A percentile compares a stretch with the other conserved stretches of the same genome.
Conservation (phyloP, 2,888 invertebrate species). For the Theretra japonica region DNA sequence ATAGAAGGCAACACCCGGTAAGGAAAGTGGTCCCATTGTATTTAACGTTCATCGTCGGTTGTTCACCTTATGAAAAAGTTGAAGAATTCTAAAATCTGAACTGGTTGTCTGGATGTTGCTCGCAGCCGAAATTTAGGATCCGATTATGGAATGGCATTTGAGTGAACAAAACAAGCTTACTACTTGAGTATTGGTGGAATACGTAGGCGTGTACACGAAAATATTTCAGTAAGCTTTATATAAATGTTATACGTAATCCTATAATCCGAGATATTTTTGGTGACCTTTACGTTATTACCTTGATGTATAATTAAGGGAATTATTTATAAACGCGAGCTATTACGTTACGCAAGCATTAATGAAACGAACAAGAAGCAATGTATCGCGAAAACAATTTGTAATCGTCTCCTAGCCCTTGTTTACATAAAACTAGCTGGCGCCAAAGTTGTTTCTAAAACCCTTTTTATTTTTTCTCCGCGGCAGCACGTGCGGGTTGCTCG, state of each 20-base stretch:
- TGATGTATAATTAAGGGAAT: background rate
- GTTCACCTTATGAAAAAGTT: slow-evolving; percentile 74
- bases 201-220: background rate
- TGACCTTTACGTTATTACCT: background rate
- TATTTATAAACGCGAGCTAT: background rate
- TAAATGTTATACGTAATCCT: background rate
- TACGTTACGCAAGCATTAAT: background rate
- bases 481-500: slow-evolving; percentile 39
- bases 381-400: background rate
- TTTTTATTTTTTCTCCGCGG: slow-evolving; percentile 28
- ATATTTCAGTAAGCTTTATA: background rate
- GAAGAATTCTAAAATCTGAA: slow-evolving; percentile 55
- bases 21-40: slow-evolving; percentile 80
- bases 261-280: background rate
- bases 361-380: background rate
- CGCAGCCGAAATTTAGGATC: background rate
- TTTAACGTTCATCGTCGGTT: slow-evolving; percentile 54
- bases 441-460: slow-evolving; percentile 10
- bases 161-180: background rate
- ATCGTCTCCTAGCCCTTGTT: background rate
- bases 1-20: slow-evolving; percentile 55
- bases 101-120: slow-evolving; percentile 9
- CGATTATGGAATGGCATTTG: slow-evolving; percentile 1
- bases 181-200: background rate
- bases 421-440: slow-evolving; percentile 21